These are phyloP conservation scores for Glossosoma conforme DNA, from an alignment of 1,140 invertebrate genomes.

Conservation along the genomic window DNA sequence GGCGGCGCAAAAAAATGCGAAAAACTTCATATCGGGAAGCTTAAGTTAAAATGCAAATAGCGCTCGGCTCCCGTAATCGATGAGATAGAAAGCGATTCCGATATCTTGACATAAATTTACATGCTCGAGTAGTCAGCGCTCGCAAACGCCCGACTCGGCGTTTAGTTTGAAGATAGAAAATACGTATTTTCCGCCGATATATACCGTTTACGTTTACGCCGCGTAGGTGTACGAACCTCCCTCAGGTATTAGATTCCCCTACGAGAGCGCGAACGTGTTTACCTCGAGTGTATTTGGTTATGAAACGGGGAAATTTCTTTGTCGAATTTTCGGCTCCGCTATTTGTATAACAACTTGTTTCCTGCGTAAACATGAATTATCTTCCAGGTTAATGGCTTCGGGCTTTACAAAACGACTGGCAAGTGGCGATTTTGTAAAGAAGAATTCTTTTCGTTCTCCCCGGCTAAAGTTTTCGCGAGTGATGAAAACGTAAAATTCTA, in stretches of 20 bases:
- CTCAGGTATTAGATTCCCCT: neutral
- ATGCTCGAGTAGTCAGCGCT: slow-evolving; percentile 16
- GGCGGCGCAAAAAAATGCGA: slow-evolving; percentile 5
- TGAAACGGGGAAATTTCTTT: neutral
- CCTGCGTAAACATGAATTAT: no score
- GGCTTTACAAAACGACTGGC: no score
- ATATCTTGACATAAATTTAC: slow-evolving; percentile 29
- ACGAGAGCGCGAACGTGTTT: neutral
- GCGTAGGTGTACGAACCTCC: neutral
- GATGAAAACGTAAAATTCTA: no score
- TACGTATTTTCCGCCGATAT: neutral
- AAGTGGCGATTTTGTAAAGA: no score
- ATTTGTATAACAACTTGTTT: no score
- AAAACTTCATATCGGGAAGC: slow-evolving; percentile 12
- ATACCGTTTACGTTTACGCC: no score
- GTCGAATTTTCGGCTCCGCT: no score
- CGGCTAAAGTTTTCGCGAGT: no score
- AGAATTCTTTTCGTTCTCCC: no score
- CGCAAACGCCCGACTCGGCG: neutral
- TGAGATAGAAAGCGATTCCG: slow-evolving; percentile 18
- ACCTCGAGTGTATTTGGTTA: neutral
- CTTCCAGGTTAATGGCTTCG: no score
- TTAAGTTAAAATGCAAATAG: slow-evolving; percentile 27
- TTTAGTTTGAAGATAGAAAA: slow-evolving; percentile 11
- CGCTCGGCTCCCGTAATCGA: slow-evolving; percentile 15